Percentiles rank a stretch among this genome's conserved stretches.
Evolutionary conservation across 2,797 vertebrate species (phyloP).

Genomic region (Neomorphus geoffroyi): DNA sequence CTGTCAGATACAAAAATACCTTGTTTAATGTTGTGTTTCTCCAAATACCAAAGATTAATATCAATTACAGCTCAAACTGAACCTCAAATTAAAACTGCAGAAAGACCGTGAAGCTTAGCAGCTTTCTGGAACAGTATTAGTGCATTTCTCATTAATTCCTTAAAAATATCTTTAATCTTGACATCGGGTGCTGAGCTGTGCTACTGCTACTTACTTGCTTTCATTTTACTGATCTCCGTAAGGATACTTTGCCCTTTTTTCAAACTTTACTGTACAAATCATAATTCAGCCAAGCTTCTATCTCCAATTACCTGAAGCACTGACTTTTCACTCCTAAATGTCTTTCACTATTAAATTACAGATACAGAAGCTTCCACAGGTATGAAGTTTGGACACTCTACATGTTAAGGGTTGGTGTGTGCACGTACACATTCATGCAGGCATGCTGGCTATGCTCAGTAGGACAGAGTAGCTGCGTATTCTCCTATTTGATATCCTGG

Average conservation of each 20-base stretch:
- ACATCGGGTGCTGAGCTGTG: neutral
- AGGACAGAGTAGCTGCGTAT: neutral
- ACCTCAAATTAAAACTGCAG: neutral
- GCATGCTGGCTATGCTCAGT: neutral
- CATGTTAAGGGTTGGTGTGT: too few relatives aligned
- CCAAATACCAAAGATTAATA: neutral
- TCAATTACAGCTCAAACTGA: neutral
- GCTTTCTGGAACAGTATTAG: neutral
- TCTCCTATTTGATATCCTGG: neutral
- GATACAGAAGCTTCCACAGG: neutral
- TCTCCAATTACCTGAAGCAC: neutral
- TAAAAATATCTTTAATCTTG: neutral
- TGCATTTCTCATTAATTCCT: neutral
- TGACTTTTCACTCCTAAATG: neutral
- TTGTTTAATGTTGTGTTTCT: neutral
- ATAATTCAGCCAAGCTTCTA: neutral
- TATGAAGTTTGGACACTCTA: neutral
- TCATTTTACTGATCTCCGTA: neutral
- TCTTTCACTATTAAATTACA: neutral
- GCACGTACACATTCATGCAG: neutral
- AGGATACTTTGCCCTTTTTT: neutral
- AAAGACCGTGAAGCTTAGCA: neutral
- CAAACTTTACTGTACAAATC: neutral
- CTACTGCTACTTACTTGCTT: neutral
- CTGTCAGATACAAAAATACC: neutral